These are phyloP conservation scores for Dugesia japonica DNA, from an alignment of 2,888 invertebrate species.

Conservation along the genomic window DNA sequence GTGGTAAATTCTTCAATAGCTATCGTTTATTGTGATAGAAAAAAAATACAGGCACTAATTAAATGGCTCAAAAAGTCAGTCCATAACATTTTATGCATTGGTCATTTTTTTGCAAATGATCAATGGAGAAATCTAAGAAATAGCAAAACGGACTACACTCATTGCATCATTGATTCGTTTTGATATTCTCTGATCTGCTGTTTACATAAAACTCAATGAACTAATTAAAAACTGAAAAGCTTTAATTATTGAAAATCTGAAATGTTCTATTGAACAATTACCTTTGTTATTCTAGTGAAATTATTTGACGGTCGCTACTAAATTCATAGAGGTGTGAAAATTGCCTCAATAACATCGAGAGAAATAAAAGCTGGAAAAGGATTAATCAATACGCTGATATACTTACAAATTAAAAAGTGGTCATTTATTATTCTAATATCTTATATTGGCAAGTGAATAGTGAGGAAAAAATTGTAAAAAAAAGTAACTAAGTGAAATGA, in stretches of 20 bases:
- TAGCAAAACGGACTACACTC: background rate
- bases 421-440: background rate
- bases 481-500: slow-evolving; percentile 14
- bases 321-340: background rate
- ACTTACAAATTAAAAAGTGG: slow-evolving; percentile 11
- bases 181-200: slow-evolving; percentile 9
- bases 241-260: slow-evolving; percentile 8
- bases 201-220: slow-evolving; percentile 15
- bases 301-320: slow-evolving; percentile 20
- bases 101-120: slow-evolving; percentile 12
- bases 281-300: background rate
- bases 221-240: slow-evolving; percentile 20
- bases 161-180: background rate
- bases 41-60: slow-evolving; percentile 3
- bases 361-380: background rate
- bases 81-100: background rate
- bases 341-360: background rate
- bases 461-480: background rate
- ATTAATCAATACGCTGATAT: slow-evolving; percentile 3
- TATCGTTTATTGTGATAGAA: background rate
- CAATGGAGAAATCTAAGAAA: background rate
- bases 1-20: background rate
- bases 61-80: slow-evolving; percentile 13
- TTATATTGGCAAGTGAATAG: background rate
- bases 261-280: background rate